phyloP scores from a whole-genome alignment of 2,797 vertebrate genomes.

The Crenuchus spilurus region DNA sequence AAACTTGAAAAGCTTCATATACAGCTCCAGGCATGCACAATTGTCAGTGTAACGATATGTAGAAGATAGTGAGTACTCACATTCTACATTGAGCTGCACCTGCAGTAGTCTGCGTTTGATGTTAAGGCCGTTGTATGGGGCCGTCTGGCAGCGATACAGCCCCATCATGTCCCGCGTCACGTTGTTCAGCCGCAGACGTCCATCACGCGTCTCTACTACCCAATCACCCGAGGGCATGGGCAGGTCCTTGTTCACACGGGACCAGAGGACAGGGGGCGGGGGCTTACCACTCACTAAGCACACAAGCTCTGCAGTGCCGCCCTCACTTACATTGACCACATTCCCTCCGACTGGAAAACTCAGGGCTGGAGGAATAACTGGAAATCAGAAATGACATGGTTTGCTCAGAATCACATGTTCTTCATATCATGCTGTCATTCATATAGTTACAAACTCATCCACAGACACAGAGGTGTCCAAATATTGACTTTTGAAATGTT shows the following conservation, averaged over 20 bases:
- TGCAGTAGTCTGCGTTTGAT: constrained; percentile 89
- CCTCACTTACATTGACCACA: constrained; percentile 85
- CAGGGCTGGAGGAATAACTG: constrained; percentile 91
- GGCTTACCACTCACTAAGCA: constrained; percentile 93
- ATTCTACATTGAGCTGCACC: constrained; percentile 93
- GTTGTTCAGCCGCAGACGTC: constrained; percentile 84
- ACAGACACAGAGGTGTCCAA: no score
- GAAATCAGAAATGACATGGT: background rate
- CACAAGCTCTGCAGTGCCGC: constrained; percentile 84
- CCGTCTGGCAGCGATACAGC: constrained; percentile 92
- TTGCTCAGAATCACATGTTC: background rate
- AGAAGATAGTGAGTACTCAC: constrained; percentile 80
- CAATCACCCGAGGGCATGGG: constrained; percentile 84
- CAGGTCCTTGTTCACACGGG: constrained; percentile 87
- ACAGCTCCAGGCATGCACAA: no score
- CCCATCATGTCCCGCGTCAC: constrained; percentile 92
- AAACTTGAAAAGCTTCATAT: background rate
- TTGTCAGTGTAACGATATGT: background rate
- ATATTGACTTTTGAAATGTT: no score
- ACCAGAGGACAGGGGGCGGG: constrained; percentile 92
- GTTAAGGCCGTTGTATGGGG: constrained; percentile 96
- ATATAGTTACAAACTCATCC: no score
- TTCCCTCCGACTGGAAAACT: constrained; percentile 84
- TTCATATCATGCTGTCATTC: no score
- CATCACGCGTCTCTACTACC: constrained; percentile 83